These are phyloP conservation scores for Zhuqinia jingwanae DNA, from an alignment of 2,888 invertebrate genomes.

Conservation along the genomic window DNA sequence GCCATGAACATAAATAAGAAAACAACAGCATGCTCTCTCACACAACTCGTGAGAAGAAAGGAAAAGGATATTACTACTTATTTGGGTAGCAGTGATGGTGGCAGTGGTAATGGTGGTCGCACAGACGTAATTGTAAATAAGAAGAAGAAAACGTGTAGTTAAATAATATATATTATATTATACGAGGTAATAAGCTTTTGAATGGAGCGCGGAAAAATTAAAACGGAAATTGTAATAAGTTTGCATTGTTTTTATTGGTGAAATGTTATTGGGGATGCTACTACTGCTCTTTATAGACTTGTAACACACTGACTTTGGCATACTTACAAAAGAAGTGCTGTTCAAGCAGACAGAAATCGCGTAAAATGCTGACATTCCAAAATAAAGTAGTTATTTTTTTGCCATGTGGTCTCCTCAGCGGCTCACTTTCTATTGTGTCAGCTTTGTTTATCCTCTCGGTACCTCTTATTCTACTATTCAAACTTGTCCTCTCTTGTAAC, in stretches of 20 bases:
- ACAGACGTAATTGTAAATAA: not conserved
- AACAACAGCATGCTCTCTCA: constrained; percentile 4
- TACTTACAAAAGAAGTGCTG: not conserved
- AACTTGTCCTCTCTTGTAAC: too few relatives aligned
- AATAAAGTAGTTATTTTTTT: constrained; percentile 61
- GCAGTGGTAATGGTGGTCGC: not conserved
- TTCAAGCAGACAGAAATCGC: constrained; percentile 32
- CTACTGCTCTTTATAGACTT: not conserved
- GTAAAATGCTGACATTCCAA: constrained; percentile 54
- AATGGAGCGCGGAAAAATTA: not conserved
- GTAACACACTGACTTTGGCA: not conserved
- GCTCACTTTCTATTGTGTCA: constrained; percentile 35
- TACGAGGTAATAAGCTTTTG: not conserved
- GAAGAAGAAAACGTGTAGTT: too few relatives aligned
- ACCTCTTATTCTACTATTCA: not conserved
- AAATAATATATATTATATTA: not conserved
- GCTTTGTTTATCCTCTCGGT: not conserved
- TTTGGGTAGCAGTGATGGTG: not conserved
- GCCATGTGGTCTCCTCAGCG: constrained; percentile 47
- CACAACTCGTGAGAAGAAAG: not conserved
- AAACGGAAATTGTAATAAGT: constrained; percentile 31
- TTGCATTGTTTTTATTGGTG: not conserved
- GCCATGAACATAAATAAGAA: constrained; percentile 5
- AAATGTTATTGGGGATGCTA: too few relatives aligned
- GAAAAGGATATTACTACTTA: constrained; percentile 8